A percentile compares a stretch with the other conserved stretches of the same genome.
Conservation (phyloP, 2,113 vertebrate species). For the Lophura nycthemera region DNA sequence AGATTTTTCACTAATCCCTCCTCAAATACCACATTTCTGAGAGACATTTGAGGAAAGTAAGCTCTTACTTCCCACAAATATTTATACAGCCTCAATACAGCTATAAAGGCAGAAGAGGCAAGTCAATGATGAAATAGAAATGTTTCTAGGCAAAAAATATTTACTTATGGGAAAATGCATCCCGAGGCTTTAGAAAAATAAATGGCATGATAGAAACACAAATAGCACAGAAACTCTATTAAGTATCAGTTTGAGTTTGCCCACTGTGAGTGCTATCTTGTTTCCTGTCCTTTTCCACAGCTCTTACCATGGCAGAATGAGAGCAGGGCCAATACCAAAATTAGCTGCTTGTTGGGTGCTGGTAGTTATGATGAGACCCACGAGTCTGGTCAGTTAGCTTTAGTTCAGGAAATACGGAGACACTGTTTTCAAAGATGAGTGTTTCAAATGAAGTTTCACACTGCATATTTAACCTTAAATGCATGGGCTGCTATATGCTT, state of each 20-base stretch:
- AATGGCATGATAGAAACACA: background rate
- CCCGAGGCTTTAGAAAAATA: slow-evolving; percentile 15
- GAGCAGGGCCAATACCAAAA: background rate
- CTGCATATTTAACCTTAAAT: background rate
- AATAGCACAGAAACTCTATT: background rate
- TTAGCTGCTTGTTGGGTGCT: background rate
- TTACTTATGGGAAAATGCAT: slow-evolving; percentile 32
- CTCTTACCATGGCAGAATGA: background rate
- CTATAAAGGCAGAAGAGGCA: slow-evolving; percentile 17
- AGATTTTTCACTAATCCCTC: background rate
- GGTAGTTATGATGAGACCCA: background rate
- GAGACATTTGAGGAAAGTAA: background rate
- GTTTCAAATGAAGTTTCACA: background rate
- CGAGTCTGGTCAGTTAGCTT: background rate
- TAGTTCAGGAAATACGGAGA: background rate
- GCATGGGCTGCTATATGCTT: background rate
- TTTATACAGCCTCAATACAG: background rate
- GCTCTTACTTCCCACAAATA: slow-evolving; percentile 14
- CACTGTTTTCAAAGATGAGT: background rate
- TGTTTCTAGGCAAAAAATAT: background rate
- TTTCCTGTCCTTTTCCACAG: background rate
- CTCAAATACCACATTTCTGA: background rate
- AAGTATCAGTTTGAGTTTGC: background rate
- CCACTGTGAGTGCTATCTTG: background rate
- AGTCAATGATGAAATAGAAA: background rate